Evolutionary conservation across 92 coral and sea anemone species (phyloP), one percentile per base, ranked within the genome.

Genomic region (Chrysogorgia sp.): DNA sequence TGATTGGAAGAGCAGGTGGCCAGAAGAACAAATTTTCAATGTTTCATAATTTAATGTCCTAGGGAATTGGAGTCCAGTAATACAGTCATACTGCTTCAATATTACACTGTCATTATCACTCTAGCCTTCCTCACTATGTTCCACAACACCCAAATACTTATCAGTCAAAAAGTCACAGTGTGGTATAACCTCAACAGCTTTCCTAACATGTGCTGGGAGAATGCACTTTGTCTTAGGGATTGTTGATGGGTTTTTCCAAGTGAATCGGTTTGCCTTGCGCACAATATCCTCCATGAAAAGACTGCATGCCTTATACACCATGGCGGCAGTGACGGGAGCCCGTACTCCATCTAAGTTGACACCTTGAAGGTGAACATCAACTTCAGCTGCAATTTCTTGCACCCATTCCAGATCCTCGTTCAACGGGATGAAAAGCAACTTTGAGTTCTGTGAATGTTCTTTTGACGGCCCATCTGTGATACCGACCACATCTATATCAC

Each of bases 391-490:
- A 15, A 68, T 72, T 34, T 92, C 93, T 63, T 75, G 91, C 40
- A 96, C 59, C 97, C 96, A 96, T 50, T 79, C 86, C 67, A 90
- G 91, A 37, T 89, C 92, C 20, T 40, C 83, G 28, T 90, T 87
- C 3, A 83, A 63, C 0, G 92, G 92, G 25, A 84, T 56, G 10
- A 84, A 74, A 45, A 76, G 55, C 21, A 82, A n/a, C 6, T 40
- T 79, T 37, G 81, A 15, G 50, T 66, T 76, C 22, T 40, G 86
- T 34, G 60, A 63, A 59, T 58, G 79, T 29, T 48, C 41, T 12
- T 34, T 53, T 21, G 50, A 24, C 3, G 68, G 24, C 34, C 33
- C 29, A 0, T 84, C 80, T 6, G 40, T 40, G 48, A 68, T 30
- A 50, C 84, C 56, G 33, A 86, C 89, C 14, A 93, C 92, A 81